Conservation (phyloP, 2,797 vertebrate genomes). For the Hemibagrus guttatus region DNA sequence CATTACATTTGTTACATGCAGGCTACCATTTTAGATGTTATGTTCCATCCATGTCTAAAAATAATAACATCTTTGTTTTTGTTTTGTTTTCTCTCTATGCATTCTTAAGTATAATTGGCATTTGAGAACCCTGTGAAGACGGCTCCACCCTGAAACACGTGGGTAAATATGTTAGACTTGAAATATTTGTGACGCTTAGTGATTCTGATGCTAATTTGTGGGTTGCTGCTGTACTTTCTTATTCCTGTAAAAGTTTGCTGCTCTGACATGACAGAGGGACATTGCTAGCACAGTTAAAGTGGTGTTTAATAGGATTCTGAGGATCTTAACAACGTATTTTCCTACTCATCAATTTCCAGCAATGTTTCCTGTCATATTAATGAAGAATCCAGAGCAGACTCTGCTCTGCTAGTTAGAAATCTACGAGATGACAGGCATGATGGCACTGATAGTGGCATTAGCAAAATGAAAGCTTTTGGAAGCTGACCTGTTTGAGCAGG, state of each 20-base stretch:
- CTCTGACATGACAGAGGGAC: not conserved
- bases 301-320: not conserved
- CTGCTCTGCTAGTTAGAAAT: not conserved
- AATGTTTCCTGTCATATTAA: not conserved
- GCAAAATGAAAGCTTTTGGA: not conserved
- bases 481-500: not conserved
- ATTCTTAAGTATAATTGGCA: not conserved
- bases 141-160: not conserved
- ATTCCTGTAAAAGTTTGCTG: not conserved
- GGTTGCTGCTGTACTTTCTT: not conserved
- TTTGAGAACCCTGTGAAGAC: not conserved
- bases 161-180: not conserved
- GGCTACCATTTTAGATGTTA: not conserved
- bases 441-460: not conserved
- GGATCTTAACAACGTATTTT: not conserved
- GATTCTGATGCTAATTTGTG: not conserved
- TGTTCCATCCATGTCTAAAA: not conserved
- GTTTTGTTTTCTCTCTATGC: not conserved
- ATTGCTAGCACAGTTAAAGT: not conserved
- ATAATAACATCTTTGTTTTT: not conserved
- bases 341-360: not conserved
- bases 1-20: not conserved
- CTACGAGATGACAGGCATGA: not conserved
- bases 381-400: not conserved
- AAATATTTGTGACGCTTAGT: not conserved